Conservation (phyloP, 1,140 invertebrate species). For the Drosophila serrata region DNA sequence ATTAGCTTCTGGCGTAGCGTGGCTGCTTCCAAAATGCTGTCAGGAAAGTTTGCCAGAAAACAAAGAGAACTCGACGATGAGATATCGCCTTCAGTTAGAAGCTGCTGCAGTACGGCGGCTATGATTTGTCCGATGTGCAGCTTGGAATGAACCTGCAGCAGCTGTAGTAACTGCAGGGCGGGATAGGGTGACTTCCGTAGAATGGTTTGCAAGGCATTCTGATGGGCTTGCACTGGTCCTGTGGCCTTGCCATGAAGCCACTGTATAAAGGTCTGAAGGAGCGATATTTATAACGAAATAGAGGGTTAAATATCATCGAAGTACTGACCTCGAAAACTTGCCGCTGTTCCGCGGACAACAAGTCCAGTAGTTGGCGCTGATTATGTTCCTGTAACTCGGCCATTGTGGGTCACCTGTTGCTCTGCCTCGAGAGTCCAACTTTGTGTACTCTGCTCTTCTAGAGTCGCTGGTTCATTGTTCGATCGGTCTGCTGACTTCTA, state of each 20-base stretch:
- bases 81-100: constrained; percentile 46
- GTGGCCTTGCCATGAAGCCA: constrained; percentile 30
- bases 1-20: constrained; percentile 45
- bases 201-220: constrained; percentile 30
- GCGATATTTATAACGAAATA: neutral
- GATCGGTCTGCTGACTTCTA: constrained; percentile 27
- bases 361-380: constrained; percentile 42
- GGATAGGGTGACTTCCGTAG: constrained; percentile 54
- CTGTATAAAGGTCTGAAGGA: constrained; percentile 50
- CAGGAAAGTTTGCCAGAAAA: constrained; percentile 68
- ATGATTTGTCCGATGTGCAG: constrained; percentile 59
- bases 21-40: constrained; percentile 40
- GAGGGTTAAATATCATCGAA: neutral
- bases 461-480: constrained; percentile 37
- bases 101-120: constrained; percentile 27
- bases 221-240: constrained; percentile 12
- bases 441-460: constrained; percentile 20
- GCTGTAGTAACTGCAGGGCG: constrained; percentile 50
- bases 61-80: constrained; percentile 50
- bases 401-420: constrained; percentile 39
- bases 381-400: constrained; percentile 21
- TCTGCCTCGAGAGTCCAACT: constrained; percentile 6
- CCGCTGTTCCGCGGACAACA: constrained; percentile 46
- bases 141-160: constrained; percentile 41
- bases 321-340: constrained; percentile 44